These are phyloP conservation scores for Pristionchus entomophagus DNA, from an alignment of 2,888 invertebrate species.

Conservation along the genomic window DNA sequence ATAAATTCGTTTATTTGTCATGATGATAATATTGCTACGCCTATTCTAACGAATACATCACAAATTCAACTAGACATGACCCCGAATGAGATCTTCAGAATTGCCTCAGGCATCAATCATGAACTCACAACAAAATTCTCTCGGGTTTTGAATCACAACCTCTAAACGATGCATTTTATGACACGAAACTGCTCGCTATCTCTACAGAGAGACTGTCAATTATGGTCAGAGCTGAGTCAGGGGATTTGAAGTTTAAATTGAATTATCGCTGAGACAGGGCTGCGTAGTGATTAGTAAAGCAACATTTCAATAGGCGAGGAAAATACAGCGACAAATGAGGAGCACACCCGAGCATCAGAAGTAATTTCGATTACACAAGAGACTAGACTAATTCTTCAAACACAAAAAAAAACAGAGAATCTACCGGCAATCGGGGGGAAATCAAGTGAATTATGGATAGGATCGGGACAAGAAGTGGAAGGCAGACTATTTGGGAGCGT, in stretches of 20 bases:
- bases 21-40: not conserved
- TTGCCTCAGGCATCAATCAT: too few relatives aligned
- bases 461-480: not conserved
- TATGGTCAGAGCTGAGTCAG: not conserved
- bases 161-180: not conserved
- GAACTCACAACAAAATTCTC: too few relatives aligned
- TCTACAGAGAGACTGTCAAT: not conserved
- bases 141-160: not conserved
- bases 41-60: not conserved
- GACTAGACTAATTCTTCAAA: not conserved
- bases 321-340: not conserved
- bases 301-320: not conserved
- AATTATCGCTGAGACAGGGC: conserved; percentile 31
- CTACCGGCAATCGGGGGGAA: not conserved
- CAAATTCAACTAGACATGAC: too few relatives aligned
- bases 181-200: conserved; percentile 4
- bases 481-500: not conserved
- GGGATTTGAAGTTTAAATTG: not conserved
- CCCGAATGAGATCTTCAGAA: too few relatives aligned
- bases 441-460: not conserved
- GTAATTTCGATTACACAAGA: conserved; percentile 26
- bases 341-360: not conserved
- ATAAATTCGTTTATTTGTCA: too few relatives aligned
- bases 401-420: not conserved
- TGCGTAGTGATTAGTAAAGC: not conserved